A percentile compares a stretch with the other conserved stretches of the same genome.
Evolutionary conservation across 2,113 vertebrate genomes (phyloP).

Genomic region (Coracopsis vasa): DNA sequence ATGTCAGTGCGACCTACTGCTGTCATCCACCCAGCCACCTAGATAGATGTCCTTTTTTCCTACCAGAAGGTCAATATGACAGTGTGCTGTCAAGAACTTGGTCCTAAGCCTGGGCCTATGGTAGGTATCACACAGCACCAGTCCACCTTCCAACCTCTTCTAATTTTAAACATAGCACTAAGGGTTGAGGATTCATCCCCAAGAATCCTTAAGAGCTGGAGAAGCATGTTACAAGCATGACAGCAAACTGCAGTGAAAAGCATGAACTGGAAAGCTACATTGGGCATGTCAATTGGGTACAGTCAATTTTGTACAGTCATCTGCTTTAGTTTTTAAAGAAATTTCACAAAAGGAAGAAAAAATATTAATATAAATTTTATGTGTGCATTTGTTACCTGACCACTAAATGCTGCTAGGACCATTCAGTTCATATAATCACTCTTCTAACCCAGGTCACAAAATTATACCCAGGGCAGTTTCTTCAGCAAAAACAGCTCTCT

Average conservation of each 20-base stretch:
- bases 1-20: background rate
- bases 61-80: background rate
- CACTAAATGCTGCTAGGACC: background rate
- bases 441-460: background rate
- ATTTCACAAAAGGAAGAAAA: background rate
- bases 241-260: background rate
- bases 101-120: background rate
- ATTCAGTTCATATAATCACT: background rate
- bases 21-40: background rate
- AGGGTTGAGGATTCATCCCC: background rate
- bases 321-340: background rate
- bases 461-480: background rate
- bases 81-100: background rate
- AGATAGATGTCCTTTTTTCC: background rate
- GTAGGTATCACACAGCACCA: background rate
- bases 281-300: background rate
- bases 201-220: background rate
- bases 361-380: background rate
- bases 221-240: accelerated
- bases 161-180: background rate
- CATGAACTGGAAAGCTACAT: background rate
- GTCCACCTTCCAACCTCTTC: background rate
- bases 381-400: background rate
- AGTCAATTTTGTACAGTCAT: background rate
- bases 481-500: background rate